A percentile compares a stretch with the other conserved stretches of the same genome.
phyloP scores from a whole-genome alignment of 1,140 invertebrate species.

The Drosophila asahinai region DNA sequence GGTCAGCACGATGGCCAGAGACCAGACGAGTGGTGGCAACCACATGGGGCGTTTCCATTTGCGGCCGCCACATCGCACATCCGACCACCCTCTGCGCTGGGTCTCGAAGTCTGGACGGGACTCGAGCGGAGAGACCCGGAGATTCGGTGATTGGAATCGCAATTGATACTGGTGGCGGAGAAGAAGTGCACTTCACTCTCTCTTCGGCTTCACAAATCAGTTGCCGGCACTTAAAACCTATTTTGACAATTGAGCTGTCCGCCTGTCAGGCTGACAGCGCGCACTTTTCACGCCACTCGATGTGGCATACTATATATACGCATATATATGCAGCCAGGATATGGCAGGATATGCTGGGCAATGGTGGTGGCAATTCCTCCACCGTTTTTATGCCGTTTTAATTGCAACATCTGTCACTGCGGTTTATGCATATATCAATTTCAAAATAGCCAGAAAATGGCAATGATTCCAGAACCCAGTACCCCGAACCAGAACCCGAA shows the following conservation, averaged over 20 bases:
- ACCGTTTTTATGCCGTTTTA: slow-evolving; percentile 81
- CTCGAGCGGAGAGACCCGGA: slow-evolving; percentile 12
- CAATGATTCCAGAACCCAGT: slow-evolving; percentile 38
- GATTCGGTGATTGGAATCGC: slow-evolving; percentile 21
- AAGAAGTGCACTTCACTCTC: slow-evolving; percentile 52
- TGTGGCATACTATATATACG: background rate
- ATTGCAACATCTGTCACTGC: slow-evolving; percentile 85
- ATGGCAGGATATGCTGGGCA: slow-evolving; percentile 6
- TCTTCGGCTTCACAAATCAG: slow-evolving; percentile 57
- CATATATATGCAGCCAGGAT: background rate
- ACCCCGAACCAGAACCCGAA: slow-evolving; percentile 34
- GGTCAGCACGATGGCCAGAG: slow-evolving; percentile 70
- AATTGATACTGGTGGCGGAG: slow-evolving; percentile 12
- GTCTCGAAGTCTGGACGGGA: slow-evolving; percentile 14
- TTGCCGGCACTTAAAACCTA: slow-evolving; percentile 79
- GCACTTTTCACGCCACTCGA: slow-evolving; percentile 69
- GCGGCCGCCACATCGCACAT: slow-evolving; percentile 61
- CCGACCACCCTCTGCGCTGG: slow-evolving; percentile 65
- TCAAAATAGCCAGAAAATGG: slow-evolving; percentile 78
- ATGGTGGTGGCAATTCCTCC: slow-evolving; percentile 40
- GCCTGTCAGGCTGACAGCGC: slow-evolving; percentile 70
- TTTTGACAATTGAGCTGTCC: slow-evolving; percentile 85
- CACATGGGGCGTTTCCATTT: slow-evolving; percentile 84
- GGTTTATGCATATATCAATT: slow-evolving; percentile 84
- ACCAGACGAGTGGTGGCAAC: slow-evolving; percentile 62